Percentiles rank a stretch among this genome's conserved stretches.
Conservation (phyloP, 2,888 invertebrate species). For the Tenthredo scrophulariae region DNA sequence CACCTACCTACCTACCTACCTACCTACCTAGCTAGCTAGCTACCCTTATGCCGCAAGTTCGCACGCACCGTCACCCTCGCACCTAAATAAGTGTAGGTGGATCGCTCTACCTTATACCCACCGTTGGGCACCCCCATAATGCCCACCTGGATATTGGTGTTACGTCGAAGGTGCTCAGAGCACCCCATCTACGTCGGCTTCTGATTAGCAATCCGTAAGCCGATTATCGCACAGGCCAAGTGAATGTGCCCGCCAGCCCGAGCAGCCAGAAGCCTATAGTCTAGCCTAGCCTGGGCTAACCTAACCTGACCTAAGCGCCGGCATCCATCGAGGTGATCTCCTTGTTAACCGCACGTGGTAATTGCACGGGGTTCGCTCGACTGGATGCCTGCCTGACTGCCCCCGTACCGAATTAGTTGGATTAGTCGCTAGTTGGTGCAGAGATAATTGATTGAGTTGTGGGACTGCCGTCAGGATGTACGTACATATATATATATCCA, state of each 20-base stretch:
- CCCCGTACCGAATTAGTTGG: slow-evolving; percentile 73
- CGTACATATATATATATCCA: slow-evolving; percentile 4
- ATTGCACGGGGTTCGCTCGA: slow-evolving; percentile 72
- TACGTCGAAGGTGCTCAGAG: slow-evolving; percentile 49
- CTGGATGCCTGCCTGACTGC: slow-evolving; percentile 55
- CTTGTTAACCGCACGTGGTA: slow-evolving; percentile 78
- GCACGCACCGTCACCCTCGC: slow-evolving; percentile 39
- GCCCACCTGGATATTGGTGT: slow-evolving; percentile 48
- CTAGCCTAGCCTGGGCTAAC: slow-evolving; percentile 11
- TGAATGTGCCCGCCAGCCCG: slow-evolving; percentile 70
- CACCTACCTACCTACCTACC: slow-evolving; percentile 2
- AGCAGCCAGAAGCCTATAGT: slow-evolving; percentile 56
- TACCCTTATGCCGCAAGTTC: slow-evolving; percentile 47
- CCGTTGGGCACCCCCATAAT: slow-evolving; percentile 9
- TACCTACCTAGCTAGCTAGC: background rate
- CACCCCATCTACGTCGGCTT: slow-evolving; percentile 66
- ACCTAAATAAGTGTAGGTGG: slow-evolving; percentile 23
- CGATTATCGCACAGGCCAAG: slow-evolving; percentile 71
- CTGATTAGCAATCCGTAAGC: slow-evolving; percentile 77
- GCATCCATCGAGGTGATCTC: slow-evolving; percentile 69
- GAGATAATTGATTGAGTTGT: slow-evolving; percentile 71
- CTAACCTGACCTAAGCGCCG: slow-evolving; percentile 59
- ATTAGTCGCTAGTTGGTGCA: slow-evolving; percentile 74
- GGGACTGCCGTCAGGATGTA: slow-evolving; percentile 9
- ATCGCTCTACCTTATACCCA: background rate